Evolutionary conservation across 2,888 invertebrate genomes (phyloP).

Genomic region (Zaprionus bogoriensis): DNA sequence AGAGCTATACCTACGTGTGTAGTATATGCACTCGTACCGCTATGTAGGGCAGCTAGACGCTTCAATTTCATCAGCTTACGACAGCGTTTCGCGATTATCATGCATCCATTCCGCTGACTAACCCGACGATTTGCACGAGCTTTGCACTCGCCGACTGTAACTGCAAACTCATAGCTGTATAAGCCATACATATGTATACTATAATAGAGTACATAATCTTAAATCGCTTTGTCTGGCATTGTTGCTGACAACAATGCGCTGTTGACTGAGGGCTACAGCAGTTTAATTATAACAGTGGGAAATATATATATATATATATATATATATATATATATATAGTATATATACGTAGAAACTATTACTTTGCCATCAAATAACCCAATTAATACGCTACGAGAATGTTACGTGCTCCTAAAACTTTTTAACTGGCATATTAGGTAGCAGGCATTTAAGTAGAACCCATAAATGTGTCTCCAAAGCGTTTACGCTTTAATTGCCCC

Average conservation of each 20-base stretch:
- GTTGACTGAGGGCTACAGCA: no score
- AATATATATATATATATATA: no score
- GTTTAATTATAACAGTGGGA: no score
- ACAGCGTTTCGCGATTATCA: slow-evolving; percentile 21
- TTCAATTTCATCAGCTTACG: slow-evolving; percentile 32
- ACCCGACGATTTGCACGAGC: slow-evolving; percentile 17
- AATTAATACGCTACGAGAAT: no score
- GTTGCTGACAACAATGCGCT: background rate
- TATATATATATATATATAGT: no score
- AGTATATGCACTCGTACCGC: no score
- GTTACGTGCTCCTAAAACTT: no score
- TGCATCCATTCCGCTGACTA: slow-evolving; percentile 7
- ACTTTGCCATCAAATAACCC: background rate
- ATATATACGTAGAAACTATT: background rate
- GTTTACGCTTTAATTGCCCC: background rate
- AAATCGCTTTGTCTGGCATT: background rate
- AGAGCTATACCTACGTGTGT: no score
- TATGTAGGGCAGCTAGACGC: slow-evolving; percentile 7
- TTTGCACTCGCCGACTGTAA: slow-evolving; percentile 26
- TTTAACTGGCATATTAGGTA: no score
- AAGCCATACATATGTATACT: background rate
- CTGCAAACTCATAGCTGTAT: slow-evolving; percentile 5
- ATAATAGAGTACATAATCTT: background rate
- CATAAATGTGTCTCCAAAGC: background rate
- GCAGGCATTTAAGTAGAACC: background rate